Percentiles rank a stretch among this genome's conserved stretches.
These are phyloP conservation scores for Manduca sexta DNA, from an alignment of 1,140 invertebrate species.

Conservation along the genomic window DNA sequence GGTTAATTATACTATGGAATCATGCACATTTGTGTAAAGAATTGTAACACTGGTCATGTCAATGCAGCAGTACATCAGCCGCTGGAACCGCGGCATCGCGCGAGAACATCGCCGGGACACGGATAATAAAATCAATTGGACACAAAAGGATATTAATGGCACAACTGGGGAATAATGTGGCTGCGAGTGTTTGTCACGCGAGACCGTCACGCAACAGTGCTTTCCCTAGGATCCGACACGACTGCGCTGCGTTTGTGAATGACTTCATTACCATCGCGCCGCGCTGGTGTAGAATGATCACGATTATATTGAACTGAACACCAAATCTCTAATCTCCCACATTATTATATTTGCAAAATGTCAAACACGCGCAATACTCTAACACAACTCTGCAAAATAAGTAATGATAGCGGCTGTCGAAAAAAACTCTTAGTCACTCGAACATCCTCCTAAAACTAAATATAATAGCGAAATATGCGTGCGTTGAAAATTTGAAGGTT, in stretches of 20 bases:
- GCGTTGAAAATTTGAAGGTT: too few species aligned
- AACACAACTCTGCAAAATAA: too few species aligned
- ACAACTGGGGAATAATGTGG: constrained; percentile 32
- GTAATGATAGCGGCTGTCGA: too few species aligned
- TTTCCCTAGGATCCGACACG: constrained; percentile 47
- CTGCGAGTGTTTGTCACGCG: constrained; percentile 45
- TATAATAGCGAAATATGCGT: too few species aligned
- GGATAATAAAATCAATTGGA: constrained; percentile 33
- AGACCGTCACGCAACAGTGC: constrained; percentile 55
- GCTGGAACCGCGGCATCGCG: constrained; percentile 2
- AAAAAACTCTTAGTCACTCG: too few species aligned
- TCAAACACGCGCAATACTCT: too few species aligned
- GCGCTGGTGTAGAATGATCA: too few species aligned
- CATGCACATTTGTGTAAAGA: neutral
- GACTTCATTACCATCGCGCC: constrained; percentile 25
- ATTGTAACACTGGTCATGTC: constrained; percentile 6
- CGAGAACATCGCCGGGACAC: constrained; percentile 9
- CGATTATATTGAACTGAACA: neutral
- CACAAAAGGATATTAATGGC: constrained; percentile 47
- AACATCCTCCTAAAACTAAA: too few species aligned
- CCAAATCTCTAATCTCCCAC: neutral
- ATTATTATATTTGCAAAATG: too few species aligned
- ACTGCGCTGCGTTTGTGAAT: constrained; percentile 34
- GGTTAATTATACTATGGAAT: neutral
- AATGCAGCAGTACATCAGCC: constrained; percentile 4